Percentiles rank a stretch among this genome's conserved stretches.
These are phyloP conservation scores for Trichonephila clavata DNA, from an alignment of 1,140 invertebrate species.

Conservation along the genomic window DNA sequence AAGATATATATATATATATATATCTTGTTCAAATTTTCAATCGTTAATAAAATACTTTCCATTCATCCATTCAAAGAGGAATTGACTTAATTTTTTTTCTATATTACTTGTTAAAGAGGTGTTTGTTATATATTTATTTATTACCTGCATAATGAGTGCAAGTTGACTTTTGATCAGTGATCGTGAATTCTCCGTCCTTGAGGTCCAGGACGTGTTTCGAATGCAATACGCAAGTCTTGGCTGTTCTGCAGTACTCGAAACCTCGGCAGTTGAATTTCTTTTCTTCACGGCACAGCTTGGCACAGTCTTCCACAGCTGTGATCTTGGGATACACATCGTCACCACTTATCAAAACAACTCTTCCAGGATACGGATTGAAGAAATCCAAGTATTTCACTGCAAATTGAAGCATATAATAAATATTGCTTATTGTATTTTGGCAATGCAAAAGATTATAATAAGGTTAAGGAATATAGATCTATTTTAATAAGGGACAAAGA, in stretches of 20 bases:
- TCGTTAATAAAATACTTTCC: no score
- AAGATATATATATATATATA: no score
- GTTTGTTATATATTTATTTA: no score
- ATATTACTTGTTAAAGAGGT: no score
- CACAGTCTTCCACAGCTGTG: slow-evolving; percentile 51
- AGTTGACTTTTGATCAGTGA: neutral
- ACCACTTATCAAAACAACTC: neutral
- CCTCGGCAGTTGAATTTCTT: slow-evolving; percentile 58
- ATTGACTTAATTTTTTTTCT: no score
- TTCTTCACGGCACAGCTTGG: slow-evolving; percentile 49
- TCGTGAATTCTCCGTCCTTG: neutral
- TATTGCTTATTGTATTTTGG: no score
- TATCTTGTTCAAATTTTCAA: no score
- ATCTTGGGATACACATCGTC: neutral
- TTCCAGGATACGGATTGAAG: slow-evolving; percentile 59
- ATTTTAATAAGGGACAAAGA: no score
- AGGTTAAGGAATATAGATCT: no score
- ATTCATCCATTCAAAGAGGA: no score
- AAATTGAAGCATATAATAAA: neutral
- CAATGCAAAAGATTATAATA: no score
- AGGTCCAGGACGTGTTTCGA: slow-evolving; percentile 69
- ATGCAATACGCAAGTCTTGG: slow-evolving; percentile 56
- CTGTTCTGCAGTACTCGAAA: slow-evolving; percentile 62
- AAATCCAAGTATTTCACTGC: slow-evolving; percentile 66
- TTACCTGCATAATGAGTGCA: slow-evolving; percentile 71